phyloP scores from a whole-genome alignment of 2,113 vertebrate genomes.

The Eulacestoma nigropectus region DNA sequence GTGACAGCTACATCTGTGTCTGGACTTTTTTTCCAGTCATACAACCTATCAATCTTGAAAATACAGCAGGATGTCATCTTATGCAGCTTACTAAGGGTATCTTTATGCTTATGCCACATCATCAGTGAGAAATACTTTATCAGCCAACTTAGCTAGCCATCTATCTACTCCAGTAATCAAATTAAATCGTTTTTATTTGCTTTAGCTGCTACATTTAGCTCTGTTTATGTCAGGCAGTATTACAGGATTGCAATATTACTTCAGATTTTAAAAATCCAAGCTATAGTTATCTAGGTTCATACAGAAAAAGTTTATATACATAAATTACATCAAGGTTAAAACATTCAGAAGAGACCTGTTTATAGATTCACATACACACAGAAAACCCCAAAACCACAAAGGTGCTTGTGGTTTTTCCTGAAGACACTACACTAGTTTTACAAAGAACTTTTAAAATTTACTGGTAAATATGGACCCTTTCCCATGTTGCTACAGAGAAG shows the following conservation, averaged over 20 bases:
- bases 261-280: background rate
- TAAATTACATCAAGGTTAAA: background rate
- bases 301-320: background rate
- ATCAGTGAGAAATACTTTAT: background rate
- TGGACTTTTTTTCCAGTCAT: conserved; percentile 97
- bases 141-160: background rate
- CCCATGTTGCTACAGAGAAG: background rate
- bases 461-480: background rate
- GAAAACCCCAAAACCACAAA: fast-evolving
- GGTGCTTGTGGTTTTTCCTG: background rate
- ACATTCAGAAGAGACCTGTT: background rate
- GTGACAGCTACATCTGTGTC: conserved; percentile 89
- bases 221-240: background rate
- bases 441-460: background rate
- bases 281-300: background rate
- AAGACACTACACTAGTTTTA: background rate
- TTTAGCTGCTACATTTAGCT: background rate
- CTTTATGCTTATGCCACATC: background rate
- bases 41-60: conserved; percentile 91
- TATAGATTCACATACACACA: background rate
- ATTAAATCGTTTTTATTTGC: background rate
- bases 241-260: background rate
- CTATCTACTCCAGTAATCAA: background rate
- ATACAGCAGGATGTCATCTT: background rate
- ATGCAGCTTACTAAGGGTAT: background rate